Conservation (phyloP, 2,888 invertebrate species). For the Tetragnatha montana region DNA sequence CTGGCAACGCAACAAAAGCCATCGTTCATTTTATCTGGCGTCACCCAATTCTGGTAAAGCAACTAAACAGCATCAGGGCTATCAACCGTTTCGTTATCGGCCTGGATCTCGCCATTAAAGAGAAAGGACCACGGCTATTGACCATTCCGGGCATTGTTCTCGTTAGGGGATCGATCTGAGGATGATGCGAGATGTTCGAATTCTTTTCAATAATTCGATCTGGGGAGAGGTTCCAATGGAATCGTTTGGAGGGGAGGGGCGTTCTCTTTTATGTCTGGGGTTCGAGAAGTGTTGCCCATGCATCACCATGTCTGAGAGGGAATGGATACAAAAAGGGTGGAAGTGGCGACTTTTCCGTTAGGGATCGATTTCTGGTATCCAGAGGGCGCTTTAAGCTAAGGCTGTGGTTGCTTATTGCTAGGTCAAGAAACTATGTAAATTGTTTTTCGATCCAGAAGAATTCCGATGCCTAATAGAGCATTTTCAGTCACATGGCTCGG, state of each 20-base stretch:
- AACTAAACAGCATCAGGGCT: slow-evolving; percentile 34
- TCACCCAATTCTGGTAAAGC: slow-evolving; percentile 40
- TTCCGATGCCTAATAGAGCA: too few relatives aligned
- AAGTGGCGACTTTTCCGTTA: too few relatives aligned
- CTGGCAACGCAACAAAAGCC: slow-evolving; percentile 39
- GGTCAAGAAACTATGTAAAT: too few relatives aligned
- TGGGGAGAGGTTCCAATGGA: background rate
- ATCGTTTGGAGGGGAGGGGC: background rate
- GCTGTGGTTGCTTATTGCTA: too few relatives aligned
- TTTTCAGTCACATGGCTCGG: too few relatives aligned
- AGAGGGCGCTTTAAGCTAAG: too few relatives aligned
- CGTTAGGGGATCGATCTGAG: slow-evolving; percentile 46
- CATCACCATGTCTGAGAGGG: background rate
- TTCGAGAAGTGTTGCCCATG: background rate
- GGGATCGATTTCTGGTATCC: too few relatives aligned
- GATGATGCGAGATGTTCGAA: slow-evolving; percentile 6
- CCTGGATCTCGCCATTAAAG: slow-evolving; percentile 50
- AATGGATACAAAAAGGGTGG: background rate
- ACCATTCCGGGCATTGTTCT: slow-evolving; percentile 54
- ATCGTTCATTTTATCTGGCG: slow-evolving; percentile 47
- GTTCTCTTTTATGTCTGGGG: background rate
- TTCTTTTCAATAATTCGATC: background rate
- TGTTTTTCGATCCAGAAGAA: too few relatives aligned
- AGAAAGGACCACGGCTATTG: slow-evolving; percentile 56
- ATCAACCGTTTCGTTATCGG: slow-evolving; percentile 48